A percentile compares a stretch with the other conserved stretches of the same genome.
Evolutionary conservation across 2,888 invertebrate genomes (phyloP).

Genomic region (Cheilosia vulpina): DNA sequence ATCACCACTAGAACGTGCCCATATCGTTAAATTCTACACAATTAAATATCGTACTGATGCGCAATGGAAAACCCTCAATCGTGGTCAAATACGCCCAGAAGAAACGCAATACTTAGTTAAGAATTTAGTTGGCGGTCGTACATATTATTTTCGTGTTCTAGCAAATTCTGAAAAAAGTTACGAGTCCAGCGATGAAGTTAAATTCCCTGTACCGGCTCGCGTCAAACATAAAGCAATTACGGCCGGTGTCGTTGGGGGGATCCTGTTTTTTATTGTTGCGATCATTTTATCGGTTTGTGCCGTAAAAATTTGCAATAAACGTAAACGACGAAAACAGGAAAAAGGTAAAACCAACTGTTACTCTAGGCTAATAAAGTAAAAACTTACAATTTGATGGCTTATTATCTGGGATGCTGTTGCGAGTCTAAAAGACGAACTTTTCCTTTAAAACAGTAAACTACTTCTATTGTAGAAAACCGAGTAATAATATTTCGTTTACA

Average conservation of each 20-base stretch:
- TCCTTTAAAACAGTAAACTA: slow-evolving; percentile 14
- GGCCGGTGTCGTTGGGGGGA: slow-evolving; percentile 97
- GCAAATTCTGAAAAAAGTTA: slow-evolving; percentile 94
- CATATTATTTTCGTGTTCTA: slow-evolving; percentile 95
- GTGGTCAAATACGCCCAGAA: slow-evolving; percentile 94
- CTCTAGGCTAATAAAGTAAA: slow-evolving; percentile 76
- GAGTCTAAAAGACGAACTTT: slow-evolving; percentile 39
- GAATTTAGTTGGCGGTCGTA: slow-evolving; percentile 94
- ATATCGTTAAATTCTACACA: slow-evolving; percentile 93
- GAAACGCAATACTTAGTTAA: slow-evolving; percentile 96
- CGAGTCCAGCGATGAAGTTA: slow-evolving; percentile 94
- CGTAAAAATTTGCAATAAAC: slow-evolving; percentile 98
- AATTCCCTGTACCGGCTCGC: slow-evolving; percentile 94
- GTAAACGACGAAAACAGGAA: slow-evolving; percentile 98
- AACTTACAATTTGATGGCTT: slow-evolving; percentile 75
- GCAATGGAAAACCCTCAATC: slow-evolving; percentile 94
- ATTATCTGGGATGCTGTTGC: slow-evolving; percentile 78
- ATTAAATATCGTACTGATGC: slow-evolving; percentile 96
- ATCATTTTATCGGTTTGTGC: slow-evolving; percentile 98
- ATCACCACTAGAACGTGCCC: slow-evolving; percentile 91
- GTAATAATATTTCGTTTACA: not conserved
- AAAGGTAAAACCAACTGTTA: slow-evolving; percentile 90
- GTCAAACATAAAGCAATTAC: slow-evolving; percentile 98
- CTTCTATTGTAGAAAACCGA: slow-evolving; percentile 27
- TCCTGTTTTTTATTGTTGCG: slow-evolving; percentile 98